Base-by-base conservation (phyloP, 2,797 vertebrate species). In the Picus viridis region DNA sequence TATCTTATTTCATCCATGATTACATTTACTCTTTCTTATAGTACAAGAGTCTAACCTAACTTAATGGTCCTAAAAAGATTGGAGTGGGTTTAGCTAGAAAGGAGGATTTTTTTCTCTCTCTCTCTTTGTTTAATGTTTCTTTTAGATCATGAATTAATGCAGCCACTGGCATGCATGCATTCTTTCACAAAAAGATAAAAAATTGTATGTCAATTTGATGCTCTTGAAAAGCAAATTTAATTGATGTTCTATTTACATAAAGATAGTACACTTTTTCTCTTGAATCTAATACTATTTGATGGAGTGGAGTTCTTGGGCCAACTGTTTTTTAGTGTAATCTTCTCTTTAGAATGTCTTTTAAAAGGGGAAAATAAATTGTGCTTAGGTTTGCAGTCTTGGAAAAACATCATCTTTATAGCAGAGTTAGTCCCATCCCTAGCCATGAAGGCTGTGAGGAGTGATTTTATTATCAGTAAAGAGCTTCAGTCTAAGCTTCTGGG, bases 1-100 rank as follows among this genome's bases (percentile, higher is more conserved):
- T 79, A 88, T 82, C 94, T 93, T 90, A 49, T 83, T 88, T 96
- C 2, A 7, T 80, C 62, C 36, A 2, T 64, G 19, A 82, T 73
- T 88, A n/a, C 59, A 18, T 41, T 56, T 81, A 49, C 10, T 69
- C 17, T 68, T 92, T 76, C 57, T 69, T 86, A 27, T 43, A 83
- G 34, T 85, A 81, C 13, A 86, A 36, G 72, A 86, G 80, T 80
- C 39, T 86, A 76, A 62, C 75, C 12, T 79, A 70, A 65, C 39
- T 49, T 80, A 68, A 69, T 74, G 45, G 6, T 34, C 88, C 62
- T 83, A 41, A 80, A 64, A 62, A 47, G 32, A 32, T 1, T 59
- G 64, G 54, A 67, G 45, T 67, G 39, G 78, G 15, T 82, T 86
- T 71, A 75, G 39, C 16, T 82, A 15, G 62, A 30, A 18, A 59